Base-by-base conservation (phyloP, 2,113 vertebrate species). In the Scartelaos histophorus region DNA sequence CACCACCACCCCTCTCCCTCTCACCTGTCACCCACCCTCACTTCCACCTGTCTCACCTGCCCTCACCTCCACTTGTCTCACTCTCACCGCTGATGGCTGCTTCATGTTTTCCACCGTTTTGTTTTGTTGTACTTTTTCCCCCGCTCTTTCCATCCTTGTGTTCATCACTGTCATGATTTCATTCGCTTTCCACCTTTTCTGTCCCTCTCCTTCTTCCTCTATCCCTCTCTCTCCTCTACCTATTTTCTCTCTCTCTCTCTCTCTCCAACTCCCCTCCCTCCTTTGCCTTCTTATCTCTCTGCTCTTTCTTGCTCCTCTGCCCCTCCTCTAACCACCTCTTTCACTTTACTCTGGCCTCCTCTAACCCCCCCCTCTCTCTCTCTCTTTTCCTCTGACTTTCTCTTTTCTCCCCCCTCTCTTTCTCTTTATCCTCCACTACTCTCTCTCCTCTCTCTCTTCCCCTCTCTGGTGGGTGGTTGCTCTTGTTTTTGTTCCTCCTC, bases 391-490 rank as follows among this genome's bases (percentile, higher is more conserved):
- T 70, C 75, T 82, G n/a, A 16, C 35, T 7, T n/a, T 22, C 11
- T 22, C 22, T 53, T 29, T 6, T 54, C 17, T 15, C 9, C 15
- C n/a, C 51, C 5, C n/a, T 12, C 13, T 12, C 19, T 7, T 3
- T 57, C 11, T 53, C 17, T 24, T 22, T 58, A n/a, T n/a, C n/a
- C n/a, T n/a, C n/a, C n/a, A n/a, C n/a, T n/a, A n/a, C 17, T 21
- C 11, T 57, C 7, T n/a, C 17, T 53, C 49, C 15, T 53, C 11
- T 16, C 43, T 57, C 66, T 65, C 74, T 78, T 70, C 66, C 67
- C 73, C 7, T 71, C 77, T 70, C 13, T 71, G 85, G 85, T 90
- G 89, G 85, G 85, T 69, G 87, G 79, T 85, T 70, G 81, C 34
- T 76, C 83, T 64, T 83, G 75, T 86, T 87, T 66, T 87, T 83